Conservation (phyloP, 1,140 invertebrate species). For the Sarcophaga bullata region DNA sequence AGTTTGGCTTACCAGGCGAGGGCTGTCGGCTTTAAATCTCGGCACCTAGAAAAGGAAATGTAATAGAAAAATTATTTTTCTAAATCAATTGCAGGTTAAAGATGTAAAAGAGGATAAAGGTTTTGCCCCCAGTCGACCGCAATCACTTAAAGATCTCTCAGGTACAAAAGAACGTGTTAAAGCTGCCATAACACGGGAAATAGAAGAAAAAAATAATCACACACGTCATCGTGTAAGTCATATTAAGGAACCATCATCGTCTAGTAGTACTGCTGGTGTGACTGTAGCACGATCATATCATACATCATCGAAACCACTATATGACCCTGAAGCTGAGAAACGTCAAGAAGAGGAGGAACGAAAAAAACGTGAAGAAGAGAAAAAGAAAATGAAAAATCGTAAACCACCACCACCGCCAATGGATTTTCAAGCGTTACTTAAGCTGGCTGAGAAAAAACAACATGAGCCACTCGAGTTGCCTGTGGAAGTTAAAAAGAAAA, state of each 20-base stretch:
- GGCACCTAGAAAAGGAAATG: no score
- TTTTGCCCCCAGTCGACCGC: constrained; percentile 58
- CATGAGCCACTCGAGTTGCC: constrained; percentile 75
- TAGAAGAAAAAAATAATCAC: constrained; percentile 76
- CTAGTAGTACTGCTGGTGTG: background rate
- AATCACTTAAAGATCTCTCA: constrained; percentile 68
- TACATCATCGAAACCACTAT: constrained; percentile 51
- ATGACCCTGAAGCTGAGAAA: constrained; percentile 63
- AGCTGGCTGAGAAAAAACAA: constrained; percentile 85
- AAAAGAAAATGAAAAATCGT: constrained; percentile 68
- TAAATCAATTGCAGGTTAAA: constrained; percentile 47
- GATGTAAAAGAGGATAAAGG: constrained; percentile 59
- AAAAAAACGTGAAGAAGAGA: constrained; percentile 69
- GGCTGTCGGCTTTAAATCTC: no score
- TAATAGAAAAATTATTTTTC: background rate
- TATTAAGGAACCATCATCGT: background rate
- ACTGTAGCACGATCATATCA: constrained; percentile 45
- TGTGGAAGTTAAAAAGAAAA: constrained; percentile 72
- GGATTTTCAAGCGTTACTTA: constrained; percentile 78
- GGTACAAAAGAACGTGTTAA: constrained; percentile 78
- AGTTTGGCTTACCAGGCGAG: no score
- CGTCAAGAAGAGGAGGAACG: constrained; percentile 65
- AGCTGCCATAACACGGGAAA: constrained; percentile 77
- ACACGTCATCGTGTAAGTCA: constrained; percentile 45
- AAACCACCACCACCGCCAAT: constrained; percentile 74